These are phyloP conservation scores for Oryzias melastigma DNA, from an alignment of 2,113 vertebrate species.

Conservation along the genomic window DNA sequence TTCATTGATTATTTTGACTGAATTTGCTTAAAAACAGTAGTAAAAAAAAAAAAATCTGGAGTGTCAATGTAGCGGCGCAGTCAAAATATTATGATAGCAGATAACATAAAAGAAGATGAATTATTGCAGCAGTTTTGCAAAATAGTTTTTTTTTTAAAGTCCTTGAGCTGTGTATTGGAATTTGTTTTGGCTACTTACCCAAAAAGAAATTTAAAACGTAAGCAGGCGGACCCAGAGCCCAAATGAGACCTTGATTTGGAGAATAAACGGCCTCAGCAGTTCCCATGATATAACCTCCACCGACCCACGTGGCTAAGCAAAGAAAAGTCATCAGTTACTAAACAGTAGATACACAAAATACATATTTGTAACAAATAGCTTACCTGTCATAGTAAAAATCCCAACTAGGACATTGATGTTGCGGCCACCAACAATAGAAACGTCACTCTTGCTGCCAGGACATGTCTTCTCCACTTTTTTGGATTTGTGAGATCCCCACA, in stretches of 20 bases:
- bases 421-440: constrained; percentile 69
- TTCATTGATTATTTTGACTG: too few species aligned
- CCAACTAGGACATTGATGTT: constrained; percentile 49
- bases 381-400: constrained; percentile 58
- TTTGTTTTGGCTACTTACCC: constrained; percentile 67
- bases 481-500: constrained; percentile 79
- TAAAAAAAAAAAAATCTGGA: too few species aligned
- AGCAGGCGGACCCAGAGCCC: constrained; percentile 76
- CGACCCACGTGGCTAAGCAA: constrained; percentile 80
- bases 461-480: constrained; percentile 72
- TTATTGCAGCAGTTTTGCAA: background rate
- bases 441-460: constrained; percentile 64
- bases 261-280: constrained; percentile 80
- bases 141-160: background rate
- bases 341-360: background rate
- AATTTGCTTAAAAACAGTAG: too few species aligned
- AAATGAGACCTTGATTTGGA: constrained; percentile 76
- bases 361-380: background rate
- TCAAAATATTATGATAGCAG: too few species aligned
- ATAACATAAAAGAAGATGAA: too few species aligned
- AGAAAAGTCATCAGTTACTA: background rate
- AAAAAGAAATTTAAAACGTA: constrained; percentile 74
- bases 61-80: too few species aligned
- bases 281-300: constrained; percentile 80
- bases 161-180: background rate